Percentiles rank a stretch among this genome's conserved stretches.
phyloP scores from a whole-genome alignment of 2,888 invertebrate genomes.

The Tachina grossa region DNA sequence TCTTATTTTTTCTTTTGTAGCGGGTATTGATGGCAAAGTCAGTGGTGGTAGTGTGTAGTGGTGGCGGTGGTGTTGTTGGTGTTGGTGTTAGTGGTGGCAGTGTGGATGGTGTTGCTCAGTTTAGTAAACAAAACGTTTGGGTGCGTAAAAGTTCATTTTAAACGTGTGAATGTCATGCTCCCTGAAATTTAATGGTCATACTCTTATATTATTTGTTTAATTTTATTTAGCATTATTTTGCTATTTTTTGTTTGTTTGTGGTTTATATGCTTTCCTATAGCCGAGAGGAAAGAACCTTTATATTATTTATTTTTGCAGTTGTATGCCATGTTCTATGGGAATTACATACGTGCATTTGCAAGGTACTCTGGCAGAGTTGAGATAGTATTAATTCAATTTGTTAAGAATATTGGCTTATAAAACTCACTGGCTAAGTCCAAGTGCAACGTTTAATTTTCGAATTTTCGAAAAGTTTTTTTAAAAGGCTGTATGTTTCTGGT shows the following conservation, averaged over 20 bases:
- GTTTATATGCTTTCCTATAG: constrained; percentile 30
- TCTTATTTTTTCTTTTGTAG: background rate
- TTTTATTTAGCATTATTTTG: constrained; percentile 36
- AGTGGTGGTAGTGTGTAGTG: background rate
- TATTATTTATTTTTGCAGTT: constrained; percentile 45
- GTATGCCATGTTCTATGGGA: constrained; percentile 32
- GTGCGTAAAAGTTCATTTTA: constrained; percentile 71
- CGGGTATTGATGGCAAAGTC: constrained; percentile 6
- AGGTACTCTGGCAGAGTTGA: background rate
- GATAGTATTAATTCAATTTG: constrained; percentile 24
- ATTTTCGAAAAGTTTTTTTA: no score
- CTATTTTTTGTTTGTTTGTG: constrained; percentile 28
- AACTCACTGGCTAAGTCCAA: background rate
- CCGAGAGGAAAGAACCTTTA: constrained; percentile 33
- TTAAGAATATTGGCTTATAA: background rate
- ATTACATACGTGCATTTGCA: constrained; percentile 18
- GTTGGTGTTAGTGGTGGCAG: constrained; percentile 21
- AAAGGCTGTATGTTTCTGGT: no score
- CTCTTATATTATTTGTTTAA: constrained; percentile 42
- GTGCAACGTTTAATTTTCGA: no score
- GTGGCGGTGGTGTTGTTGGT: background rate
- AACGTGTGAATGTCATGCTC: constrained; percentile 72
- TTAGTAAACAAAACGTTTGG: constrained; percentile 69
- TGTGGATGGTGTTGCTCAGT: constrained; percentile 36
- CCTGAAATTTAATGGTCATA: constrained; percentile 72